Base-by-base conservation (phyloP, 35 echinoderm and acorn worm genomes). In the Ophiothrix spiculata region DNA sequence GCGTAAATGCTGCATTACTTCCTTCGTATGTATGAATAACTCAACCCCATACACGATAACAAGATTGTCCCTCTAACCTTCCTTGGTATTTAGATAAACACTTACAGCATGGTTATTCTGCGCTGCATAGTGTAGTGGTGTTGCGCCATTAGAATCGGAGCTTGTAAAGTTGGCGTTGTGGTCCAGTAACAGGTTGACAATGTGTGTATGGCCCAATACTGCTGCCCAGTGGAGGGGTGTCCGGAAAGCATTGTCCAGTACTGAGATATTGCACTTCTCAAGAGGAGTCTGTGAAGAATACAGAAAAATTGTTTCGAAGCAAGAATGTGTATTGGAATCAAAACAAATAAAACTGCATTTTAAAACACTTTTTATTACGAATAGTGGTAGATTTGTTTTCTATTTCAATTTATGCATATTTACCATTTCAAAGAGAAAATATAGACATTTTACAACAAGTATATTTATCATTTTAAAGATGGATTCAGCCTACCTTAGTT, bases 171-270 rank as follows among this genome's bases (percentile, higher is more conserved):
- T 91, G 16, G 95, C 91, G 11, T 89, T 91, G 28, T 87, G 79
- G 41, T 89, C 91, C 32, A 98, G 86, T 19, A 98, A 76, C 36
- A 91, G 46, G 40, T 86, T 86, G 34, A 98, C 95, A 39, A 98
- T 94, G 39, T 98, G 89, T 77, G 91, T 98, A 80, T 98, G 95
- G 37, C 95, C 91, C 11, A 94, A 82, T 13, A 94, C 92, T 49
- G 95, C 95, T 16, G 95, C 91, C 95, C 95, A 98, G 86, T 98
- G 95, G 32, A 98, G 89, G 33, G 95, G 95, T 42, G 95, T 98
- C 21, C 95, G 91, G 73, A 93, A 94, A 86, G 94, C 91, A 83
- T 98, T 98, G 81, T 98, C 95, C 15, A 98, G 86, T 12, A 93
- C 91, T 10, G 95, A 94, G 15, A 98, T 86, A 74, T 98, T 94